Base-by-base conservation (phyloP, 1,140 invertebrate genomes). In the Monochamus saltuarius region DNA sequence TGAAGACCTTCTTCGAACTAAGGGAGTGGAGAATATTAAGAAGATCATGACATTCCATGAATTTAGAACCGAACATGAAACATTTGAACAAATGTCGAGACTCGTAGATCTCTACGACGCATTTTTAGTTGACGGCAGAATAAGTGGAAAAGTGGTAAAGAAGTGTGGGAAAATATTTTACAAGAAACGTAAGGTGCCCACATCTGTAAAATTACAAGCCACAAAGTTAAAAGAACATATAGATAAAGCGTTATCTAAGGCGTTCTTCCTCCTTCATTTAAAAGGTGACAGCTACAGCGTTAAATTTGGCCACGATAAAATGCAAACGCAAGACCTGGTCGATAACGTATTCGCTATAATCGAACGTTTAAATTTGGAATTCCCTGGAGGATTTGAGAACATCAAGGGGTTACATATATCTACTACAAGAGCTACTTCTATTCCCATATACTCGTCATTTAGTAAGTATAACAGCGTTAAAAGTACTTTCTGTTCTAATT, bases 381-480 rank as follows among this genome's bases (percentile, higher is more conserved):
- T 82, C 74, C 86, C 86, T 42, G 86, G 87, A 11, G 83, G 84
- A 39, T 83, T 84, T 78, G 65, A 73, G 4, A 88, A 88, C 73
- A 81, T 88, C 55, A 79, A 83, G 67, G 76, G 78, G 38, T 65
- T 88, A 37, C 74, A 80, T 61, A 65, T 88, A 13, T 87, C 85
- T 74, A 73, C 81, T 14, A 36, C 55, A 36, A 67, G 58, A 60
- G 60, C 57, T 14, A 71, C 79, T 4, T 81, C 81, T 46, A 68
- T 88, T 43, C 87, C 85, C 9, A 74, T 88, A 60, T 87, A 85
- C 72, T 63, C 83, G 10, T 82, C 83, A 39, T 63, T 85, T 34
- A 80, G 87, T 87, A 81, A 82, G 84, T 72, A 56, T 62, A 16
- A 17, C 22, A 29, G 22, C 59, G 59, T 52, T 54, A 36, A 58